These are phyloP conservation scores for Procavia capensis DNA, from an alignment of 2,113 vertebrate species.

Conservation along the genomic window DNA sequence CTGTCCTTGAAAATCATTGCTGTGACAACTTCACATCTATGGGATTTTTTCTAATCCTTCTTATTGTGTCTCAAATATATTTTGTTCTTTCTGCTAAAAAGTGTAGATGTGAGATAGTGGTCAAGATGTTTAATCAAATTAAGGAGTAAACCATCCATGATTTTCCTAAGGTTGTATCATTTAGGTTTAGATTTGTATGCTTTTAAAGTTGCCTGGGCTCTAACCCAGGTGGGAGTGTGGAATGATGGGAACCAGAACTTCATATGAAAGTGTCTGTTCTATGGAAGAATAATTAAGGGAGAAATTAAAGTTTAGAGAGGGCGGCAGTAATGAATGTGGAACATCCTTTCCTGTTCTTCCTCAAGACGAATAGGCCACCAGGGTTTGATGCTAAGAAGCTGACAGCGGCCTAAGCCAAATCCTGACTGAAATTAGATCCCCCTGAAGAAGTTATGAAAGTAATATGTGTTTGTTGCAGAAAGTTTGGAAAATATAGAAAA, in stretches of 20 bases:
- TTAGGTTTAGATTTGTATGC: not conserved
- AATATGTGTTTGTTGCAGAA: not conserved
- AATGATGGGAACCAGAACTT: not conserved
- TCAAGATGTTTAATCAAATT: not conserved
- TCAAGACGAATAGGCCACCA: not conserved
- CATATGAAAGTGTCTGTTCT: not conserved
- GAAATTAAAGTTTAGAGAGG: not conserved
- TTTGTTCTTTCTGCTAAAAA: slow-evolving; percentile 19
- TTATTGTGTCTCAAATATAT: not conserved
- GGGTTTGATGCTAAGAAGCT: not conserved
- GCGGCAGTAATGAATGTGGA: not conserved
- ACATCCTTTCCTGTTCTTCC: not conserved
- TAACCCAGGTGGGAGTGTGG: not conserved
- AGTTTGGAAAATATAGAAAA: not conserved
- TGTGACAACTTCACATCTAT: not conserved
- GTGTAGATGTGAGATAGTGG: not conserved
- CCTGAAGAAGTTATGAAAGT: not conserved
- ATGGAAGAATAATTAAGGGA: not conserved
- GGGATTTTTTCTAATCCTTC: not conserved
- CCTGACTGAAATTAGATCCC: not conserved
- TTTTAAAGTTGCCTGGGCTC: slow-evolving; percentile 13
- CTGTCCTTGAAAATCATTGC: not conserved
- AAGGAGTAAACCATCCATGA: not conserved
- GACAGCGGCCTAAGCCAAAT: not conserved
- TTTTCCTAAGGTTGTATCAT: not conserved